Evolutionary conservation across 2,888 invertebrate genomes (phyloP).

Genomic region (Tortricodes alternella): DNA sequence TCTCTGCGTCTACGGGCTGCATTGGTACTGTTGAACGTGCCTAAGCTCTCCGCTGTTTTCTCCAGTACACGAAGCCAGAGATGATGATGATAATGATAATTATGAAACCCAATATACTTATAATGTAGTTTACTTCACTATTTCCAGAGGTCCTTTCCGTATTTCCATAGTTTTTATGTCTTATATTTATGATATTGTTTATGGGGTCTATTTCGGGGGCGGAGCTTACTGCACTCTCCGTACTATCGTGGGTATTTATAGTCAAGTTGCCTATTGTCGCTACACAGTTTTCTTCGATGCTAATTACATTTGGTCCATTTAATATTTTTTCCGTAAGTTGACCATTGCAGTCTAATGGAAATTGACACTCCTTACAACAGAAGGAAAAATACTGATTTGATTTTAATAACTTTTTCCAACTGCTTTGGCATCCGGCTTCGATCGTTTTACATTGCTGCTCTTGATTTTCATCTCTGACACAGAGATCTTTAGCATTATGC

Average conservation of each 20-base stretch:
- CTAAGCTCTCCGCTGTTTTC: too few species aligned
- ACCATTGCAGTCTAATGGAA: not conserved
- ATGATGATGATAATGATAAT: too few species aligned
- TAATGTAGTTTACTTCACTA: too few species aligned
- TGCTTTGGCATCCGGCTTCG: not conserved
- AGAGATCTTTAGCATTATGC: not conserved
- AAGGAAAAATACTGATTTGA: not conserved
- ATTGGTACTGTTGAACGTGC: too few species aligned
- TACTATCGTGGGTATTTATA: not conserved
- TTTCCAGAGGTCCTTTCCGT: too few species aligned
- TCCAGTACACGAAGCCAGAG: too few species aligned
- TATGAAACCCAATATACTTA: too few species aligned
- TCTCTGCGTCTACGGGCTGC: too few species aligned
- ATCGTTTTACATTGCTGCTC: not conserved
- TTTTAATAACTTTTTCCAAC: not conserved
- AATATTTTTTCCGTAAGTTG: not conserved
- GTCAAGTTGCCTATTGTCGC: not conserved
- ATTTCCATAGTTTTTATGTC: not conserved
- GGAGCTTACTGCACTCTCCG: too few species aligned
- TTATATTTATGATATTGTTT: conserved; percentile 1
- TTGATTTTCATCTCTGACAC: not conserved
- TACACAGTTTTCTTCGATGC: not conserved
- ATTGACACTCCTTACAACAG: not conserved
- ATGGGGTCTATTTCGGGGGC: not conserved
- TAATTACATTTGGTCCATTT: too few species aligned